A percentile compares a stretch with the other conserved stretches of the same genome.
Evolutionary conservation across 2,113 vertebrate species (phyloP).

Genomic region (Cololabis saira): DNA sequence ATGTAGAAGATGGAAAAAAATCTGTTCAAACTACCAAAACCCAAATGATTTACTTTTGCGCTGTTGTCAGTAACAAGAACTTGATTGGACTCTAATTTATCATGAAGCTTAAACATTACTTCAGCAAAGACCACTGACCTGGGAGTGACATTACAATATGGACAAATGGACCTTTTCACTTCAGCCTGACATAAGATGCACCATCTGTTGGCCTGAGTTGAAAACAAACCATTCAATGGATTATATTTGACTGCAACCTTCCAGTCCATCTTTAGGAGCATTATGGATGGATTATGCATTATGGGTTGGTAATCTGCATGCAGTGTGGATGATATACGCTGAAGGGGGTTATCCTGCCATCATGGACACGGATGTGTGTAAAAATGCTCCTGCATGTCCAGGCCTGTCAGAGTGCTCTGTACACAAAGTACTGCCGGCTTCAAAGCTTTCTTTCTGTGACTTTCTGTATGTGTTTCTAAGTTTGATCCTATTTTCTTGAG

Average conservation of each 20-base stretch:
- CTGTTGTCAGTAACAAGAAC: not conserved
- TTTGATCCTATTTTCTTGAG: too few relatives aligned
- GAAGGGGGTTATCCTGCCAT: conserved; percentile 18
- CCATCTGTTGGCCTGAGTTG: conserved; percentile 1
- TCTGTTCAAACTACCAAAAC: not conserved
- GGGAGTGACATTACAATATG: not conserved
- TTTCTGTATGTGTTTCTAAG: too few relatives aligned
- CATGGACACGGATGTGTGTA: conserved; percentile 28
- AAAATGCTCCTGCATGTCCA: conserved; percentile 7
- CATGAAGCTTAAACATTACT: not conserved
- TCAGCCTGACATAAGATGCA: not conserved
- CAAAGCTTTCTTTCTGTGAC: too few relatives aligned
- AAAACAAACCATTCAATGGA: conserved; percentile 37
- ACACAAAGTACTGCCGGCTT: too few relatives aligned
- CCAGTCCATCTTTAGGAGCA: conserved; percentile 41
- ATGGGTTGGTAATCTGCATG: conserved; percentile 53
- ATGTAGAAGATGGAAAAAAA: not conserved
- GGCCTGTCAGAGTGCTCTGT: too few relatives aligned
- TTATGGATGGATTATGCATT: conserved; percentile 57
- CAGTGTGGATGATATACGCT: conserved; percentile 28
- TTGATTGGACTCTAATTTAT: not conserved
- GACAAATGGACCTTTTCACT: not conserved
- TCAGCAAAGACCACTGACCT: not conserved
- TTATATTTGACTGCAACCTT: conserved; percentile 59
- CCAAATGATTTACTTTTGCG: not conserved